A percentile compares a stretch with the other conserved stretches of the same genome.
Conservation (phyloP, 2,113 vertebrate species). For the Camelus dromedarius region DNA sequence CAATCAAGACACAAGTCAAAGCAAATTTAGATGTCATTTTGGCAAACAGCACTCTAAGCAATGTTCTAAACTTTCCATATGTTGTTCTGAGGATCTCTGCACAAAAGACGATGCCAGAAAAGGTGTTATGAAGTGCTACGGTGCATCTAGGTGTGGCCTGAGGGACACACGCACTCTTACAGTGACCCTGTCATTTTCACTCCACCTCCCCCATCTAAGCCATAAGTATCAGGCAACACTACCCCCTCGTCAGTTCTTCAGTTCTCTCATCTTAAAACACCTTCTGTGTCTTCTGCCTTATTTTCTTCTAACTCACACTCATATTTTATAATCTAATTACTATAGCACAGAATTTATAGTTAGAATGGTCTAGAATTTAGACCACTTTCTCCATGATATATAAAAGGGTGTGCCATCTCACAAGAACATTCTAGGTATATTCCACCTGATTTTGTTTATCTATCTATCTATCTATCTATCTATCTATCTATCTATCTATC, state of each 20-base stretch:
- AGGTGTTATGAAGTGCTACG: neutral
- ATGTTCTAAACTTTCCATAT: neutral
- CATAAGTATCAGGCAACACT: neutral
- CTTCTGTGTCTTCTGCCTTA: neutral
- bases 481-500: too few species aligned
- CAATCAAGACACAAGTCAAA: neutral
- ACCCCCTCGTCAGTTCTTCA: neutral
- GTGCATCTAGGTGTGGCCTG: neutral
- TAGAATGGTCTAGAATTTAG: neutral
- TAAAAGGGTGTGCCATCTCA: neutral
- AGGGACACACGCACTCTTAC: neutral
- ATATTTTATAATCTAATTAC: neutral
- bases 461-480: neutral
- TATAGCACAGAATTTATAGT: neutral
- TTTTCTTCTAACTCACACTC: neutral
- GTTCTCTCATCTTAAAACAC: neutral
- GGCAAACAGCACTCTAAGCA: neutral
- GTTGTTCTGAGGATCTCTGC: neutral
- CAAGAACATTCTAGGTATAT: neutral
- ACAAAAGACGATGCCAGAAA: neutral
- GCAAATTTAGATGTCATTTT: neutral
- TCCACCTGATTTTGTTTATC: neutral
- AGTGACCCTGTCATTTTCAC: neutral
- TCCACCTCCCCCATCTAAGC: neutral
- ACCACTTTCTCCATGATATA: neutral